Base-by-base conservation (phyloP, 92 coral and sea anemone species). In the Metridium senile region DNA sequence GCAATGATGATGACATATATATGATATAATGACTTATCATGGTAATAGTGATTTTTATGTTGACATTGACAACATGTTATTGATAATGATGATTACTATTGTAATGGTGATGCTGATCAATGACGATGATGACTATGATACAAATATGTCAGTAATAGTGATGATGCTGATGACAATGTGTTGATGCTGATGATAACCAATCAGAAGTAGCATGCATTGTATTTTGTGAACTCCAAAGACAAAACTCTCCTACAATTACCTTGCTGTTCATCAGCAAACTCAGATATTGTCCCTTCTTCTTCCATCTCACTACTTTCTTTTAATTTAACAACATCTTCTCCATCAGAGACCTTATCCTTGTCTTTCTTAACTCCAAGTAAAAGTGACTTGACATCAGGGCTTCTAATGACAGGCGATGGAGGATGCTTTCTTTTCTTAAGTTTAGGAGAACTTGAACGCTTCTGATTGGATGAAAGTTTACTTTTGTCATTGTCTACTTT, bases 241-340 rank as follows among this genome's bases (percentile, higher is more conserved):
- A 20, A 2, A 9, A 54, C 4, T 54, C 17, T 54, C n/a, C 17
- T 54, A 3, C 34, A 32, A 10, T 54, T 54, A 54, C 59, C 59
- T 54, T 54, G 59, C 25, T 54, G 80, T 11, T 85, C 91, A 13
- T 78, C 90, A 1, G 80, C 78, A 43, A 49, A 62, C 43, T 91
- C 97, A 45, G 97, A 91, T 19, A 86, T 91, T 9, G 93, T 81
- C 11, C 93, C 97, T 75, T 91, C 97, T 59, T 91, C 97, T 1
- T 77, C 88, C 68, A 85, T 49, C 21, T 89, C 97, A 76, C 93
- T 88, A 66, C 97, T 91, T 22, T 82, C 93, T 51, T 85, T 89
- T 28, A 54, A 8, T 17, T 59, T 78, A 0, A 28, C 49, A 4
- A 78, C 73, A 27, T 82, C 66, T 11, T 72, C 78, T 13, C 53